Evolutionary conservation across 2,797 vertebrate genomes (phyloP).

Genomic region (Zalophus californianus): DNA sequence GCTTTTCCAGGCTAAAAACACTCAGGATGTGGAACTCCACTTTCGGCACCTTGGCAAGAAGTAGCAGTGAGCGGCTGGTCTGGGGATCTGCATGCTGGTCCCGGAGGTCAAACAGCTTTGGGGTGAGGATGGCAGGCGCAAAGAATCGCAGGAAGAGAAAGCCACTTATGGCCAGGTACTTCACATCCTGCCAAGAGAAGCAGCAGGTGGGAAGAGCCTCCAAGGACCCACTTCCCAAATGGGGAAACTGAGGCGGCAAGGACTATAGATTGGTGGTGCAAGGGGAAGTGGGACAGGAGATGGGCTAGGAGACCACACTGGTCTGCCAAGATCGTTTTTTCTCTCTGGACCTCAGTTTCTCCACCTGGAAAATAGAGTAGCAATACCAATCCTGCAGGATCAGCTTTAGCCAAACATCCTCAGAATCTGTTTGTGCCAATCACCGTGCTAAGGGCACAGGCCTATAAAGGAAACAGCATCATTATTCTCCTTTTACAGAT

Average conservation of each 20-base stretch:
- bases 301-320: not conserved
- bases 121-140: conserved; percentile 93
- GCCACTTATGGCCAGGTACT: conserved; percentile 94
- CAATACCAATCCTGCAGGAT: not conserved
- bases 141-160: conserved; percentile 97
- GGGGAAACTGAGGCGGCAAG: not conserved
- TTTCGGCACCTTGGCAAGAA: conserved; percentile 93
- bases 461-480: not conserved
- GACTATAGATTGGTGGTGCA: not conserved
- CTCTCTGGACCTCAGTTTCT: conserved; percentile 41
- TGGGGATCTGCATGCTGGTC: conserved; percentile 94
- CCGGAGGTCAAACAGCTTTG: conserved; percentile 94
- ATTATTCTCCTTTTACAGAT: not conserved
- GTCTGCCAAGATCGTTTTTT: not conserved
- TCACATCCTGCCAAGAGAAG: conserved; percentile 89
- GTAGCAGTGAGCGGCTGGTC: conserved; percentile 93
- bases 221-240: not conserved
- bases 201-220: not conserved
- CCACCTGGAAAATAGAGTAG: not conserved
- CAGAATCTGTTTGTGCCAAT: not conserved
- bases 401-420: not conserved
- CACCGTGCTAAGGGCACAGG: not conserved
- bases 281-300: not conserved
- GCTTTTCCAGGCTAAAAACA: not conserved
- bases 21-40: not conserved